Percentiles rank a stretch among this genome's conserved stretches.
Evolutionary conservation across 1,140 invertebrate genomes (phyloP).

Genomic region (Drosophila ironensis): DNA sequence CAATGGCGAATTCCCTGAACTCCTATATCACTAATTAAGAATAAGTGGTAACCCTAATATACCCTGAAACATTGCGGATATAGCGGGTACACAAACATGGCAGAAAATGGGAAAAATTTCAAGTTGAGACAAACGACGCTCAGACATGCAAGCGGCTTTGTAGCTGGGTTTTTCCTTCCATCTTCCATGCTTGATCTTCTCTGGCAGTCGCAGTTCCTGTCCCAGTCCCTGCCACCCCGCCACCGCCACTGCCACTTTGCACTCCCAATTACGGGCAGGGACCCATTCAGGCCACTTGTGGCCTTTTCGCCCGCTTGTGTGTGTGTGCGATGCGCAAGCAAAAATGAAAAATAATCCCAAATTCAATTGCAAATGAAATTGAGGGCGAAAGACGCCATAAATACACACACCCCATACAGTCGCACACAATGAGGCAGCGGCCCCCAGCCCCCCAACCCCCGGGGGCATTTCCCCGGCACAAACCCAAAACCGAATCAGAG

Average conservation of each 20-base stretch:
- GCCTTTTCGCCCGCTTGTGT: slow-evolving; percentile 33
- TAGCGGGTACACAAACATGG: background rate
- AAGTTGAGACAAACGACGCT: slow-evolving; percentile 65
- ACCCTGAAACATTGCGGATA: background rate
- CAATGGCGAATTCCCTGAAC: too few relatives aligned
- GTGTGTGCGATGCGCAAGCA: slow-evolving; percentile 57
- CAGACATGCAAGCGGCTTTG: slow-evolving; percentile 74
- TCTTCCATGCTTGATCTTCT: background rate
- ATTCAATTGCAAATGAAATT: slow-evolving; percentile 80
- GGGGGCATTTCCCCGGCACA: slow-evolving; percentile 5
- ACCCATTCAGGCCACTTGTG: slow-evolving; percentile 70
- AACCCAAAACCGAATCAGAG: slow-evolving; percentile 34
- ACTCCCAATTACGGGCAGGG: slow-evolving; percentile 31
- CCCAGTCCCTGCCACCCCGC: background rate
- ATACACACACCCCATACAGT: slow-evolving; percentile 45
- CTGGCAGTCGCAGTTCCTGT: background rate
- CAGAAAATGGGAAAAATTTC: slow-evolving; percentile 21
- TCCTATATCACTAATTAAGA: too few relatives aligned
- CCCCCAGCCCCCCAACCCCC: slow-evolving; percentile 4
- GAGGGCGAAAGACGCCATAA: slow-evolving; percentile 71
- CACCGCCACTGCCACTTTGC: background rate
- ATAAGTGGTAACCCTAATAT: too few relatives aligned
- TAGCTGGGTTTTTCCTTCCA: slow-evolving; percentile 7
- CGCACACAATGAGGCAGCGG: slow-evolving; percentile 15
- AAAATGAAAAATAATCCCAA: slow-evolving; percentile 80